Evolutionary conservation across 2,888 invertebrate species (phyloP).

Genomic region (Andrena hattorfiana): DNA sequence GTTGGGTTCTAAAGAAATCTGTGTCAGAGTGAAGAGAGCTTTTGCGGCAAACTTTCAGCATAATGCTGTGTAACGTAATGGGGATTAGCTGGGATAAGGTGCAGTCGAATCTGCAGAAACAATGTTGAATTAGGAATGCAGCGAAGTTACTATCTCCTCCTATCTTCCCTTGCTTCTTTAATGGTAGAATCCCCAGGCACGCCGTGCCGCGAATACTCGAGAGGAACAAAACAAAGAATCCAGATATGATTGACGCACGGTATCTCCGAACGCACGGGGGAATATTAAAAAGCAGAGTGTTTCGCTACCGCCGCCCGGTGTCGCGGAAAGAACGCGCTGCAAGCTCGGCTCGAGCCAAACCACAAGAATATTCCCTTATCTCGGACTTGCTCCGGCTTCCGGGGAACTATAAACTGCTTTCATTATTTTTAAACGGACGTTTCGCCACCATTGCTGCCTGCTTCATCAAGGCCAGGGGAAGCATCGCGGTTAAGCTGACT

Average conservation of each 20-base stretch:
- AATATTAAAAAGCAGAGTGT: constrained; percentile 6
- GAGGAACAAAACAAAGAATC: too few species aligned
- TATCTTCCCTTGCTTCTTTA: too few species aligned
- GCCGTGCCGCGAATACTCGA: too few species aligned
- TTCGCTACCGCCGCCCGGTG: neutral
- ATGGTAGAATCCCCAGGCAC: too few species aligned
- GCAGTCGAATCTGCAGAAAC: too few species aligned
- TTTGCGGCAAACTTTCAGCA: too few species aligned
- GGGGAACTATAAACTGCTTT: constrained; percentile 21
- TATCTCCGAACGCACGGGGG: neutral
- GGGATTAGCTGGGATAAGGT: too few species aligned
- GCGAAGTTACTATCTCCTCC: too few species aligned
- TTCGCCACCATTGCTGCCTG: constrained; percentile 25
- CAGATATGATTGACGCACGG: neutral
- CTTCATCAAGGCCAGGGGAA: constrained; percentile 26
- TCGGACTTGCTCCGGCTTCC: neutral
- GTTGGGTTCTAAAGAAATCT: too few species aligned
- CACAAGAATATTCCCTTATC: constrained; percentile 34
- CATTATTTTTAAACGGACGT: constrained; percentile 45
- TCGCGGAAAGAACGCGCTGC: neutral
- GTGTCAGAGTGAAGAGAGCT: too few species aligned
- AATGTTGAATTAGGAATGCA: too few species aligned
- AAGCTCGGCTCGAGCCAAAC: constrained; percentile 7
- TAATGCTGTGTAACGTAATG: too few species aligned
- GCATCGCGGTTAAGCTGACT: constrained; percentile 31